Conservation (phyloP, 2,888 invertebrate species). For the Scotopteryx bipunctaria region DNA sequence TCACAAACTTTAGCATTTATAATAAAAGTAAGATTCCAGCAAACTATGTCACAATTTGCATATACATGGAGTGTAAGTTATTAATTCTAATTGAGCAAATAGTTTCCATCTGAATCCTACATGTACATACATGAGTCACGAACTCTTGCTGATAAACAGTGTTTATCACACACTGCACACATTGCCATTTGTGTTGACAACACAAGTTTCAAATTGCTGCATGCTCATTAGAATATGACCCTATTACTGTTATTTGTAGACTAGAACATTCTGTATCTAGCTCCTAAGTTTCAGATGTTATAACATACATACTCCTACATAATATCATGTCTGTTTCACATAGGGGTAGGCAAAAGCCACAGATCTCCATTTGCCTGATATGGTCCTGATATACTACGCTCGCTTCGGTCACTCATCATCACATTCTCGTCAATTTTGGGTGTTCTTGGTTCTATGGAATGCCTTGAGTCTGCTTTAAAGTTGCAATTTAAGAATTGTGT, state of each 20-base stretch:
- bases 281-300: background rate
- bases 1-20: too few relatives aligned
- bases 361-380: too few relatives aligned
- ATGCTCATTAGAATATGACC: slow-evolving; percentile 22
- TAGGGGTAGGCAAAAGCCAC: too few relatives aligned
- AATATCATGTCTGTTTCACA: too few relatives aligned
- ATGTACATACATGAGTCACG: slow-evolving; percentile 32
- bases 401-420: too few relatives aligned
- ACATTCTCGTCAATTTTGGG: too few relatives aligned
- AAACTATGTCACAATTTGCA: background rate
- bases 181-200: slow-evolving; percentile 30
- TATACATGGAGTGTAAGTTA: background rate
- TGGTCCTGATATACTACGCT: too few relatives aligned
- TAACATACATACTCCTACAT: too few relatives aligned
- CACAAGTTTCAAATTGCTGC: slow-evolving; percentile 27
- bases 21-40: too few relatives aligned
- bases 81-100: slow-evolving; percentile 2
- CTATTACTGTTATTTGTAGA: slow-evolving; percentile 15
- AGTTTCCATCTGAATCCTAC: slow-evolving; percentile 12
- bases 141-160: slow-evolving; percentile 30
- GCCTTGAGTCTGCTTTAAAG: too few relatives aligned
- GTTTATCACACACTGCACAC: slow-evolving; percentile 32
- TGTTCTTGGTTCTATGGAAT: too few relatives aligned
- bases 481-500: too few relatives aligned
- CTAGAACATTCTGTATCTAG: background rate